Percentiles rank a stretch among this genome's conserved stretches.
Evolutionary conservation across 2,888 invertebrate species (phyloP).

Genomic region (Pachydiplax longipennis): DNA sequence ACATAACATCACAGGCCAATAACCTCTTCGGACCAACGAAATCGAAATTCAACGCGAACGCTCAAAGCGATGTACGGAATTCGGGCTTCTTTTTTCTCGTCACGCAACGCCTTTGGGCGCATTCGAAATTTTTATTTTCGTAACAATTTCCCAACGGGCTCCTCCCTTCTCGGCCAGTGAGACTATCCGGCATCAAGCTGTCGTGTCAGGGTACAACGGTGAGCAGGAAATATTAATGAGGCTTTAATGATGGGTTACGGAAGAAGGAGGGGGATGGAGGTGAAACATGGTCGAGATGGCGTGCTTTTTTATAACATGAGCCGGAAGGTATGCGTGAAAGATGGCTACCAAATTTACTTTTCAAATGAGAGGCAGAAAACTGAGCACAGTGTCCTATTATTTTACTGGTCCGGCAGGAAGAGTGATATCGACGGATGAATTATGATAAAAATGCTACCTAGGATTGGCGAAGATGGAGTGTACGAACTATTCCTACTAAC

Average conservation of each 20-base stretch:
- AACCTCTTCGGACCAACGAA: not conserved
- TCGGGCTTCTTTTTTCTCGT: not conserved
- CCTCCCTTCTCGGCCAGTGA: not conserved
- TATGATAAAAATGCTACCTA: too few relatives aligned
- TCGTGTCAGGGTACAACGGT: not conserved
- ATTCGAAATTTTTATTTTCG: conserved; percentile 35
- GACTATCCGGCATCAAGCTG: conserved; percentile 20
- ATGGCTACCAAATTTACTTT: not conserved
- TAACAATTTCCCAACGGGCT: conserved; percentile 16
- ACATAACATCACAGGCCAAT: not conserved
- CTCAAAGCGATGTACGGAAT: not conserved
- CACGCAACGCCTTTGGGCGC: not conserved
- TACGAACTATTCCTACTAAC: too few relatives aligned
- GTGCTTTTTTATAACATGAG: not conserved
- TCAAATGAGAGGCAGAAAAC: too few relatives aligned
- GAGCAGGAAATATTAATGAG: conserved; percentile 35
- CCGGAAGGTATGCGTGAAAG: not conserved
- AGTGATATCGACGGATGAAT: too few relatives aligned
- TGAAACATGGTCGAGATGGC: not conserved
- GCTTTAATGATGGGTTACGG: conserved; percentile 25
- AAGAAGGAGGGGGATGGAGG: not conserved
- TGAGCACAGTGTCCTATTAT: too few relatives aligned
- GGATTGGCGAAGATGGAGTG: too few relatives aligned
- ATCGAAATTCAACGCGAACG: not conserved
- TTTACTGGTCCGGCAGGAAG: too few relatives aligned